Evolutionary conservation across 2,113 vertebrate species (phyloP), one percentile per base, ranked within the genome.

Genomic region (Miniopterus natalensis): DNA sequence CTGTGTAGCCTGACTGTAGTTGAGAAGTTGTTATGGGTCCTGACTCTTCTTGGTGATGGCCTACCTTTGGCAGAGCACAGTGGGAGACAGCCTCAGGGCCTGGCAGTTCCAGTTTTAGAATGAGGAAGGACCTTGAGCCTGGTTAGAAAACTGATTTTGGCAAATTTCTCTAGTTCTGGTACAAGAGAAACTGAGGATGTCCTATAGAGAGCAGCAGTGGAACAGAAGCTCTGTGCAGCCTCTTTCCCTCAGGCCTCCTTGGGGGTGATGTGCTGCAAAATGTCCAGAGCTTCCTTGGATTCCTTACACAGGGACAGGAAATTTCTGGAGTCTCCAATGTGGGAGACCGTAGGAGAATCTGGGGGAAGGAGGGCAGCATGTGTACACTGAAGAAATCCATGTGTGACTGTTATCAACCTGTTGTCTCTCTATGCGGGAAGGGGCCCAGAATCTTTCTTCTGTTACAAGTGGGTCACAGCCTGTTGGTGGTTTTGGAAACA

Each of bases 361-460:
- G 65, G 42, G 71, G 14, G 36, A n/a, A 21, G 11, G 6, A 21
- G 11, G 6, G 3, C 17, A 49, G 27, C n/a, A 2, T 6, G 1
- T 13, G 20, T 74, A 27, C 18, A 4, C 40, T 12, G 47, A 63
- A 47, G 75, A 45, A 68, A 42, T 23, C 80, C 36, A 2, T 0
- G 1, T 12, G 2, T 40, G 10, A 3, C 13, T 78, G 4, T 15
- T 21, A 8, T 20, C 5, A 1, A 4, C 45, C 36, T 21, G 17
- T 40, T 66, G 57, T 57, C 27, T 55, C 23, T 66, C 70, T 40
- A 9, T 11, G 10, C 12, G 31, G 12, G 8, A 55, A 45, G 70
- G 47, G 74, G 40, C 85, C 77, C 40, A 18, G 10, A 21, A 27
- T 79, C 63, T 83, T 65, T 42, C 17, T 73, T 55, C 47, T 63